These are phyloP conservation scores for Leucophenga varia DNA, from an alignment of 1,140 invertebrate species.

Conservation along the genomic window DNA sequence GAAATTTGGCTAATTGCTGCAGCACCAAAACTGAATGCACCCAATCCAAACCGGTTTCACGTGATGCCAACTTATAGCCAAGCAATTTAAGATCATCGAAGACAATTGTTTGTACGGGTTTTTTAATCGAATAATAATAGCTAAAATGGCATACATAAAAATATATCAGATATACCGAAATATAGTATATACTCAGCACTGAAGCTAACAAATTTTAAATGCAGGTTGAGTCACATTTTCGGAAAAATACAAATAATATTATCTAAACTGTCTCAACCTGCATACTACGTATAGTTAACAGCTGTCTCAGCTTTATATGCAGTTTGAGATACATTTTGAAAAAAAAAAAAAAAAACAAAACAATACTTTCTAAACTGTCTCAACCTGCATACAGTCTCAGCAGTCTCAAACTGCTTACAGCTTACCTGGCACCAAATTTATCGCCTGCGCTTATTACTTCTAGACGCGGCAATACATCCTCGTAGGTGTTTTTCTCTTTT, in stretches of 20 bases:
- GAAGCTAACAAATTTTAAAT: too few relatives aligned
- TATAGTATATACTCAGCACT: too few relatives aligned
- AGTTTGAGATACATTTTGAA: background rate
- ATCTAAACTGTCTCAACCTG: constrained; percentile 58
- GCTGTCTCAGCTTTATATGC: background rate
- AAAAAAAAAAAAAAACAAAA: background rate
- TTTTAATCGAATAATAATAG: constrained; percentile 58
- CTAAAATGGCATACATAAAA: too few relatives aligned
- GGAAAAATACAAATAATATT: too few relatives aligned
- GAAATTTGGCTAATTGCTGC: constrained; percentile 40
- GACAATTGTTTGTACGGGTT: constrained; percentile 44
- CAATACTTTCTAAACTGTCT: background rate
- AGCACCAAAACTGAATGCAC: constrained; percentile 37
- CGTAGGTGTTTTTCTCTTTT: constrained; percentile 47
- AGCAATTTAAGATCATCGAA: constrained; percentile 43
- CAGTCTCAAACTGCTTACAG: background rate
- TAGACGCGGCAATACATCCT: constrained; percentile 37
- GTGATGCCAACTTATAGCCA: constrained; percentile 38
- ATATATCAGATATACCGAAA: too few relatives aligned
- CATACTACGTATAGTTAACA: background rate
- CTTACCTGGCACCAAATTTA: constrained; percentile 42
- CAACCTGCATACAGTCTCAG: too few relatives aligned
- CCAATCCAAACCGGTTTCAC: constrained; percentile 43
- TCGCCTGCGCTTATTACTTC: constrained; percentile 31
- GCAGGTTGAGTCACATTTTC: too few relatives aligned